Evolutionary conservation across 2,113 vertebrate genomes (phyloP).

Genomic region (Halichoeres trimaculatus): DNA sequence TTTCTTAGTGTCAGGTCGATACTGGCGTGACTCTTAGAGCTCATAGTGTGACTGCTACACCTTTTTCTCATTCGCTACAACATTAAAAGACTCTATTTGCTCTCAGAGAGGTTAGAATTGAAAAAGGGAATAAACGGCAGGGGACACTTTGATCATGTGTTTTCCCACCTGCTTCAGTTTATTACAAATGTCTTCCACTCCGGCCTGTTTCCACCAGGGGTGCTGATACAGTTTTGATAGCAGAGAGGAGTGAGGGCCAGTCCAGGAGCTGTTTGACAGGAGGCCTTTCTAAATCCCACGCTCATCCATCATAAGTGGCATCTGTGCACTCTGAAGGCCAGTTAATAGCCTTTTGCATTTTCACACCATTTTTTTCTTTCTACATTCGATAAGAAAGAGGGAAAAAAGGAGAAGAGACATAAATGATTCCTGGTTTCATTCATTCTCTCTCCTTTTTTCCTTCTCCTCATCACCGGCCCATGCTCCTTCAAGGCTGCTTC

Average conservation of each 20-base stretch:
- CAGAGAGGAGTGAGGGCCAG: conserved; percentile 76
- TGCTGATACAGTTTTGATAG: conserved; percentile 76
- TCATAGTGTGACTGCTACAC: conserved; percentile 38
- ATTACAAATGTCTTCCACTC: conserved; percentile 85
- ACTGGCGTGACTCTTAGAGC: conserved; percentile 39
- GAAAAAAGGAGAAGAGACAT: conserved; percentile 51
- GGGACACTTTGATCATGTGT: conserved; percentile 69
- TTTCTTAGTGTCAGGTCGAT: conserved; percentile 82
- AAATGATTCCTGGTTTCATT: conserved; percentile 45
- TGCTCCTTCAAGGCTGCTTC: conserved; percentile 71
- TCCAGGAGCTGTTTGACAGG: conserved; percentile 75
- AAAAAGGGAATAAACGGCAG: conserved; percentile 82
- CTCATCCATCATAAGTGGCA: conserved; percentile 81
- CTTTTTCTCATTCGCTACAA: conserved; percentile 30
- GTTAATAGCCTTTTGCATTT: conserved; percentile 83
- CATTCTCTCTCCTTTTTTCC: conserved; percentile 19
- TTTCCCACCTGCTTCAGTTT: conserved; percentile 74
- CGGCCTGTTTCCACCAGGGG: conserved; percentile 76
- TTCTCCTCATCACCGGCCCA: conserved; percentile 62
- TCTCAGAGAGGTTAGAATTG: conserved; percentile 79
- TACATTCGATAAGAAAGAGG: conserved; percentile 68
- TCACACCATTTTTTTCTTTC: conserved; percentile 60
- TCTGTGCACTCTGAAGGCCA: conserved; percentile 70
- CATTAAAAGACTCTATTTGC: not conserved
- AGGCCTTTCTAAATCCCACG: conserved; percentile 80